A percentile compares a stretch with the other conserved stretches of the same genome.
These are phyloP conservation scores for Pinctada fucata DNA, from an alignment of 2,888 invertebrate species.

Conservation along the genomic window DNA sequence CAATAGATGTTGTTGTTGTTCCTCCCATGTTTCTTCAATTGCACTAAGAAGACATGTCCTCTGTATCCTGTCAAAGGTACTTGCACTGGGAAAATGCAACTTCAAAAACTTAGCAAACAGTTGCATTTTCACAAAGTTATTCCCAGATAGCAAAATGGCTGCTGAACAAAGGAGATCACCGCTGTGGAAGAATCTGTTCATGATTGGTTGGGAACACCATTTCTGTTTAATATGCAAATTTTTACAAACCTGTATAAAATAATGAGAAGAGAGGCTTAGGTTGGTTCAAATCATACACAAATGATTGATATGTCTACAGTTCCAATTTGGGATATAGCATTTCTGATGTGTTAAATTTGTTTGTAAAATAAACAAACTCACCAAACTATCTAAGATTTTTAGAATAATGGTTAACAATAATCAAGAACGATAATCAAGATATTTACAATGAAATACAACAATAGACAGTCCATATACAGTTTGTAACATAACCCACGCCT, in stretches of 20 bases:
- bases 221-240: constrained; percentile 7
- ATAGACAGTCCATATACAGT: too few species aligned
- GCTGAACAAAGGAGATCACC: constrained; percentile 25
- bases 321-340: too few species aligned
- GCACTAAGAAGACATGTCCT: constrained; percentile 19
- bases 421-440: too few species aligned
- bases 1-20: neutral
- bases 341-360: too few species aligned
- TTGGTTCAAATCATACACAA: too few species aligned
- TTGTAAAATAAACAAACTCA: too few species aligned
- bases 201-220: constrained; percentile 32
- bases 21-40: constrained; percentile 12
- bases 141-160: constrained; percentile 28
- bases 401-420: too few species aligned
- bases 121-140: constrained; percentile 31
- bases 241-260: constrained; percentile 21
- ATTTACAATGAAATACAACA: too few species aligned
- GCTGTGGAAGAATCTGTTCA: constrained; percentile 28
- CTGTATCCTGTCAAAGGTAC: constrained; percentile 26
- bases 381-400: too few species aligned
- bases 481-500: too few species aligned
- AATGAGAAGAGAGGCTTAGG: too few species aligned
- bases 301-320: too few species aligned
- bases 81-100: constrained; percentile 3
- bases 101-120: constrained; percentile 29